Conservation (phyloP, 2,888 invertebrate genomes). For the Synergus gifuensis region DNA sequence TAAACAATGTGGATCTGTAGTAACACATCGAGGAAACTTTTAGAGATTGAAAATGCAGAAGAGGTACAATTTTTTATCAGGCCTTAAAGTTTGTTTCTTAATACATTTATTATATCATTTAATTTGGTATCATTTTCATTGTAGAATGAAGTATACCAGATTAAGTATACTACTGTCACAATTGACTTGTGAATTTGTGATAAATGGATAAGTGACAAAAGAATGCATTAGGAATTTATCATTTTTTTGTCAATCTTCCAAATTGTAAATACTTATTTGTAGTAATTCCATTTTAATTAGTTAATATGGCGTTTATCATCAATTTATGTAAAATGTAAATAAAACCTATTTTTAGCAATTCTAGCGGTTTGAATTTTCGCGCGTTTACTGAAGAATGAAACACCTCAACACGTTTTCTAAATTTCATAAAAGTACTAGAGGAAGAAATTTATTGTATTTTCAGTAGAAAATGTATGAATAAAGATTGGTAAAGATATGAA, state of each 20-base stretch:
- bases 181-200: background rate
- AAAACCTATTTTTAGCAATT: background rate
- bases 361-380: background rate
- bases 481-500: background rate
- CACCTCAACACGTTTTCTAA: conserved; percentile 13
- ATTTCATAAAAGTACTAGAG: background rate
- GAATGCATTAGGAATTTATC: background rate
- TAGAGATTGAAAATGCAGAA: background rate
- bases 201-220: background rate
- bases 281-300: background rate
- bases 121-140: background rate
- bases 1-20: conserved; percentile 88
- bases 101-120: no score
- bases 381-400: background rate
- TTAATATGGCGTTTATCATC: background rate
- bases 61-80: background rate
- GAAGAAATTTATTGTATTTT: background rate
- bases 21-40: background rate
- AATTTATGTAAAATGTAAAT: background rate
- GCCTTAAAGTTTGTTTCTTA: background rate
- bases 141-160: background rate
- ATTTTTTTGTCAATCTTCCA: background rate
- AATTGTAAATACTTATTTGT: background rate
- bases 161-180: background rate
- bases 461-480: background rate